Percentiles rank a stretch among this genome's conserved stretches.
These are phyloP conservation scores for Chamaea fasciata DNA, from an alignment of 2,113 vertebrate species.

Conservation along the genomic window DNA sequence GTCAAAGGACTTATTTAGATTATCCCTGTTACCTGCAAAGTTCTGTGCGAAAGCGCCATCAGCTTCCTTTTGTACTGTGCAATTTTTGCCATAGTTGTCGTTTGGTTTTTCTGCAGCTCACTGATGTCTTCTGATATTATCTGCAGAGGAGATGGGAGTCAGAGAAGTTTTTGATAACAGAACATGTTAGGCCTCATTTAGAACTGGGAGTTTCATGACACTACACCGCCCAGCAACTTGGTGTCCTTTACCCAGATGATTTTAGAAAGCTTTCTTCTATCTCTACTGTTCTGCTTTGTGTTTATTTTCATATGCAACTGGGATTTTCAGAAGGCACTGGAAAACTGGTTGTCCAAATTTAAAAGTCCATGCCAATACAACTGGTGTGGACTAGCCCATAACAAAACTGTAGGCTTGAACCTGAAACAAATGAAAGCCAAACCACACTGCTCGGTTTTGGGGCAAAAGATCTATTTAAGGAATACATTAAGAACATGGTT, in stretches of 20 bases:
- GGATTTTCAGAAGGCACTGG: background rate
- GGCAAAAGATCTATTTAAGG: background rate
- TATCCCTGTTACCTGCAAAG: conserved; percentile 81
- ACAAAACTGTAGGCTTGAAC: background rate
- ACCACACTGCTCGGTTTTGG: background rate
- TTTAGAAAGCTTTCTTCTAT: background rate
- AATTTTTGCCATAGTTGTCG: conserved; percentile 93
- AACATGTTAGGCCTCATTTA: background rate
- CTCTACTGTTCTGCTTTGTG: background rate
- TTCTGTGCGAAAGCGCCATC: conserved; percentile 94
- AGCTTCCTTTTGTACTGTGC: conserved; percentile 96
- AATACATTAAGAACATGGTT: background rate
- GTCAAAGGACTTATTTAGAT: background rate
- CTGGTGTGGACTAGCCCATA: background rate
- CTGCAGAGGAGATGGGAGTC: conserved; percentile 56
- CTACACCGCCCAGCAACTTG: background rate
- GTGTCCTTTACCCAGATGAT: background rate
- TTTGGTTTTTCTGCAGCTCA: conserved; percentile 96
- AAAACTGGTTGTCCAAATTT: background rate
- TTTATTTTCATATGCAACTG: background rate
- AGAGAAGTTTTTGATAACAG: background rate
- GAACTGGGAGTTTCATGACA: background rate
- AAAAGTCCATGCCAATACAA: background rate
- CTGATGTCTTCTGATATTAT: conserved; percentile 96
- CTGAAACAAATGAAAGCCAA: background rate